Evolutionary conservation across 2,888 invertebrate genomes (phyloP).

Genomic region (Xestia xanthographa): DNA sequence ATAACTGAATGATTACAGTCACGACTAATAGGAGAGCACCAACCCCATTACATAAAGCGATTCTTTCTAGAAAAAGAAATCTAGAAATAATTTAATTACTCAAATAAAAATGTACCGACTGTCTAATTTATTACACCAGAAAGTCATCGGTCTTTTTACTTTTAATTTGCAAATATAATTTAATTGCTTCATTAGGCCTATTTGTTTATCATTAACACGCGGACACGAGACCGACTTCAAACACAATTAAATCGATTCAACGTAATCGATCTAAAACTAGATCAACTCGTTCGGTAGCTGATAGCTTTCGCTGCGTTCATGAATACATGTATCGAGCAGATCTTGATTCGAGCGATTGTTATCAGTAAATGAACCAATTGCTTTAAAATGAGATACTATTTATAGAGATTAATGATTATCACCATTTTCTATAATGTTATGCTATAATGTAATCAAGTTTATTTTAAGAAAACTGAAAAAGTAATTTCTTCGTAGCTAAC

Average conservation of each 20-base stretch:
- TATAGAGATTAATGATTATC: conserved; percentile 31
- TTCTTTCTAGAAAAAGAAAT: conserved; percentile 8
- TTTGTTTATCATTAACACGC: conserved; percentile 46
- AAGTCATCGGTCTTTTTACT: conserved; percentile 3
- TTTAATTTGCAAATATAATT: conserved; percentile 42
- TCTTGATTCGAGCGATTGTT: conserved; percentile 55
- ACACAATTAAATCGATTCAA: conserved; percentile 59
- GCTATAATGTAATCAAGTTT: conserved; percentile 23
- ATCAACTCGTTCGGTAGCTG: conserved; percentile 62
- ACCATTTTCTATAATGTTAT: conserved; percentile 22
- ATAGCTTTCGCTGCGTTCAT: conserved; percentile 66
- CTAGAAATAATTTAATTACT: neutral
- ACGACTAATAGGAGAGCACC: too few species aligned
- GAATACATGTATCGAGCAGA: conserved; percentile 52
- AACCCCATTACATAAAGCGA: neutral
- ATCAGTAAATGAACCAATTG: conserved; percentile 54
- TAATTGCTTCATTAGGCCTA: conserved; percentile 50
- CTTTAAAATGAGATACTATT: conserved; percentile 40
- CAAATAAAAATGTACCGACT: neutral
- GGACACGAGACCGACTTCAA: conserved; percentile 40
- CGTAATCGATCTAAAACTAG: conserved; percentile 68
- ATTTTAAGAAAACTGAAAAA: conserved; percentile 33
- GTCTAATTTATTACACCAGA: conserved; percentile 2
- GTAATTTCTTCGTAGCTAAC: neutral
- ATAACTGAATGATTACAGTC: too few species aligned